Evolutionary conservation across 1,140 invertebrate genomes (phyloP), one percentile per base, ranked within the genome.

Genomic region (Temnothorax nylanderi): DNA sequence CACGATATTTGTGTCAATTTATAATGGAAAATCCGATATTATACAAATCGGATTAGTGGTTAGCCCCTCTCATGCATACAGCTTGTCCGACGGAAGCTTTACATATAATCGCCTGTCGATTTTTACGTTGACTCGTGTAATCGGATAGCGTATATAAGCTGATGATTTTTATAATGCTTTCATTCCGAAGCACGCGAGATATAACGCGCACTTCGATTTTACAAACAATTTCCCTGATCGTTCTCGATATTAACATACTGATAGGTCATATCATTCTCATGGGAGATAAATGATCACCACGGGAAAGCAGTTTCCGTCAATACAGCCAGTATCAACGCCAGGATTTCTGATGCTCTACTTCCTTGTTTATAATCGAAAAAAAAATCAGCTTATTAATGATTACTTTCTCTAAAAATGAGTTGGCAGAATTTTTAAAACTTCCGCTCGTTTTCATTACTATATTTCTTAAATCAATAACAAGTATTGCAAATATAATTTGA

Each of bases 1-100:
- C 37, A 26, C 62, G 32, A 80, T 49, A 67, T 80, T 69, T 69
- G 13, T 65, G 34, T 80, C 44, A 69, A 80, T 80, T 49, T 69
- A 80, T 37, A 85, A 80, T 41, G 37, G 76, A 85, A 76, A 77
- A 85, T 85, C 84, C 84, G 34, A 58, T 67, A 67, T 65, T 86
- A 80, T 77, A 65, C 62, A 67, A 86, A 86, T 80, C 75, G 47
- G 84, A 86, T 86, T 86, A 86, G 49, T 44, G 47, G 32, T 37
- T 44, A 13, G 47, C 10, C 34, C 6, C n/a, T 80, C 58, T 41
- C 58, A 47, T 47, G 41, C 60, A n/a, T 26, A 65, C 47, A 64
- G 21, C 16, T 44, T 74, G 44, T 75, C 32, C 34, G 26, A 16
- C 69, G 37, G 6, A 51, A 84, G 26, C 72, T 1, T 77, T 85